Base-by-base conservation (phyloP, 1,140 invertebrate genomes). In the Octopus sinensis region DNA sequence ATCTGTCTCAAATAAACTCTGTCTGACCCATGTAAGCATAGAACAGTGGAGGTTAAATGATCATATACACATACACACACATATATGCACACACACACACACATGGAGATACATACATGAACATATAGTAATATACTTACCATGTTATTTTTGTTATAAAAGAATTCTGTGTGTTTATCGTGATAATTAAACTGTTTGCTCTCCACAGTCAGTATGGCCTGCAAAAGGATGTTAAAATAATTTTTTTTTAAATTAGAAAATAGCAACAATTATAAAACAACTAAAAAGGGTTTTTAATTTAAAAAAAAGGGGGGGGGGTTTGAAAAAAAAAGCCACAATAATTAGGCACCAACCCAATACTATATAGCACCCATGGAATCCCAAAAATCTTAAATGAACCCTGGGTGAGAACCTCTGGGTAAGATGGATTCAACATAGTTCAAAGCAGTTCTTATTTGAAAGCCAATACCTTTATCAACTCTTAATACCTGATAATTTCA, bases 111-210 rank as follows among this genome's bases (percentile, higher is more conserved):
- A 62, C 17, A 62, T 4, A 62, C 4, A 62, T 62, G 17, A 9
- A 62, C 2, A 62, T 17, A 62, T 17, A 62, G 9, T 12, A n/a
- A 43, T 4, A 76, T 53, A 85, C 85, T 80, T 83, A 88, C 87
- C 84, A 84, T 83, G 83, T 88, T 88, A 79, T 82, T 82, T 62
- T 83, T 86, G 79, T 85, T 88, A 52, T 80, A 81, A 76, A 88
- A 88, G 7, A 88, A 81, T 82, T 88, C 87, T 78, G 85, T 80
- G 79, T 88, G 87, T 76, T 86, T 88, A 54, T 88, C 87, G 82
- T 88, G 86, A 78, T 85, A 84, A 80, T 88, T 86, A 86, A 88
- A 88, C 43, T 83, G 85, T 83, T 88, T 88, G 4, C 84, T 85
- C 78, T 86, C 87, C 10, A 88, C 80, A 30, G 87, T 87, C 71